Evolutionary conservation across 2,113 vertebrate genomes (phyloP), one percentile per base, ranked within the genome.

Genomic region (Vicugna pacos): DNA sequence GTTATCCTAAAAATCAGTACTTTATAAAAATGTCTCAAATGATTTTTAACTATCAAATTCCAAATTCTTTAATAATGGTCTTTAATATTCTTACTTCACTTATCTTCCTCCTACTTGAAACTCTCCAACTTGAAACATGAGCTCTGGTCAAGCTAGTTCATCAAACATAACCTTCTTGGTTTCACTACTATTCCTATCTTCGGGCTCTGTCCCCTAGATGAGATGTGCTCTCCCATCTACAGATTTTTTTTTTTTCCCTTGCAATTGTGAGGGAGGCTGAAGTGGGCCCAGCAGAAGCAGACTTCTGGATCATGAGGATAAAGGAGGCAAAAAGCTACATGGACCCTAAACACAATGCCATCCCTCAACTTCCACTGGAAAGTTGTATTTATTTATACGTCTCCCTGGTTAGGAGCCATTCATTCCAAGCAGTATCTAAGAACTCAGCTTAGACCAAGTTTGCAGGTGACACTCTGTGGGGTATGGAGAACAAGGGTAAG

Each of bases 71-170:
- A 54, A 62, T 60, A 46, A 46, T 84, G 7, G 5, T 69, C 50
- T 90, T 75, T 28, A 79, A 35, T 73, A 77, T 24, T 83, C 32
- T 70, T 93, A 75, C 48, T 46, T 81, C 32, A 65, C 26, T 77
- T 28, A 46, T 75, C 50, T 62, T 91, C 64, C 42, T 95, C 77
- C n/a, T 73, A 38, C 24, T 69, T 80, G 87, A 84, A 94, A 79
- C 24, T 73, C 48, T 93, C 32, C 91, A 84, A 62, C 67, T 60
- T 84, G 30, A 75, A 88, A 80, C 32, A 80, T 30, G 60, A 89
- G 54, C 50, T 86, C 52, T 70, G 48, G 5, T 73, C 48, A 84
- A 83, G n/a, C 22, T 20, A 80, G 35, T 75, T 89, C 60, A 93
- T 8, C 52, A 91, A 81, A 65, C 54, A 67, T 20, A 48, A 48